Evolutionary conservation across 2,113 vertebrate genomes (phyloP).

Genomic region (Gobio gobio): DNA sequence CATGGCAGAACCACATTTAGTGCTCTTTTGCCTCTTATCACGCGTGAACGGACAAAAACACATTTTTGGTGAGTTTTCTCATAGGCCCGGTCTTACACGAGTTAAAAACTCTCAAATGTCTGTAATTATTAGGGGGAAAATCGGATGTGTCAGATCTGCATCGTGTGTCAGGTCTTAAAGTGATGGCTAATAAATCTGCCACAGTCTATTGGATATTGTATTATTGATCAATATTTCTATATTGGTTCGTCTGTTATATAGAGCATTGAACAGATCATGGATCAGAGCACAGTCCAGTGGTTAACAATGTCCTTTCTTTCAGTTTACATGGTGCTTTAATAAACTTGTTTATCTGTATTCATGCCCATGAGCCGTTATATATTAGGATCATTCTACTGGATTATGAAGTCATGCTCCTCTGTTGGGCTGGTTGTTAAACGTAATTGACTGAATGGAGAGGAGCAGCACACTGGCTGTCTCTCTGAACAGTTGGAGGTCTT

Average conservation of each 20-base stretch:
- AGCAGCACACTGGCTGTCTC: conserved; percentile 39
- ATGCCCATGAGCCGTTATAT: conserved; percentile 11
- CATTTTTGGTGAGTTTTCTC: no score
- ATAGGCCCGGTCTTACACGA: no score
- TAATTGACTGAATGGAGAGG: conserved; percentile 56
- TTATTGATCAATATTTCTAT: neutral
- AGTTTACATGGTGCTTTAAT: neutral
- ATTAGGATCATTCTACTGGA: conserved; percentile 35
- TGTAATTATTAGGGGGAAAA: no score
- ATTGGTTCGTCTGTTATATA: neutral
- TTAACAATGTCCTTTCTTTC: conserved; percentile 11
- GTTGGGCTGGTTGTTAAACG: conserved; percentile 48
- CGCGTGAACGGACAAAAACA: no score
- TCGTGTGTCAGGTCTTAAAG: no score
- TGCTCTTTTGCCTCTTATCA: no score
- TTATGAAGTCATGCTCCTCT: conserved; percentile 44
- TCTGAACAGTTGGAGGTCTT: conserved; percentile 47
- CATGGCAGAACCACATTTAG: no score
- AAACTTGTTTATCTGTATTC: conserved; percentile 43
- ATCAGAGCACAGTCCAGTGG: conserved; percentile 4
- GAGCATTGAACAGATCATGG: neutral
- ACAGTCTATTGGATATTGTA: neutral
- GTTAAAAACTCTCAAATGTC: no score
- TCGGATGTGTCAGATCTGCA: no score
- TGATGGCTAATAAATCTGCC: no score